Evolutionary conservation across 53 echinoderm and acorn worm species (phyloP).

Genomic region (Antedon mediterranea): DNA sequence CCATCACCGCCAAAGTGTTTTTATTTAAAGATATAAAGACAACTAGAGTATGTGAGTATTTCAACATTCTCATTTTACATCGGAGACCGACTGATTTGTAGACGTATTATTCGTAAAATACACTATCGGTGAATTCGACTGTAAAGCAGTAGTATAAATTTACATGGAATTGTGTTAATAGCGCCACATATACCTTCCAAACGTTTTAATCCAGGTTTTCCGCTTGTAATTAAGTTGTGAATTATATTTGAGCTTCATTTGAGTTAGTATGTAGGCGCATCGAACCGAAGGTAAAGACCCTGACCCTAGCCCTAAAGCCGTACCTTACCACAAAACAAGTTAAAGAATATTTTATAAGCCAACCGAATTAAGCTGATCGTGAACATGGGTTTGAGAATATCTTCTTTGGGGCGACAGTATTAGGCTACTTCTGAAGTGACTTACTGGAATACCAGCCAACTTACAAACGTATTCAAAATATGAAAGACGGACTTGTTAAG

Average conservation of each 20-base stretch:
- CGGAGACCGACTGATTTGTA: too few species aligned
- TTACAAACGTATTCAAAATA: too few species aligned
- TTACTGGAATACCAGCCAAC: too few species aligned
- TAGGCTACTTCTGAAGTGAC: too few species aligned
- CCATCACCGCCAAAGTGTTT: too few species aligned
- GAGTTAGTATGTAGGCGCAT: neutral
- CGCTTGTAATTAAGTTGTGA: neutral
- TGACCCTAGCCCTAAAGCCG: neutral
- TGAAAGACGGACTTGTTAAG: too few species aligned
- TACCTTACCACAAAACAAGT: neutral
- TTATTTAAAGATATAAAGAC: too few species aligned
- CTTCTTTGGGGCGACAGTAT: too few species aligned
- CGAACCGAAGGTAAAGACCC: neutral
- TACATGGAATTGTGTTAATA: neutral
- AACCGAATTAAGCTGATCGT: neutral
- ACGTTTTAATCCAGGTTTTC: neutral
- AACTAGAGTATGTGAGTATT: too few species aligned
- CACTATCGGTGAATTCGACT: neutral
- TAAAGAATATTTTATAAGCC: neutral
- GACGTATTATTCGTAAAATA: too few species aligned
- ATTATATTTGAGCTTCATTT: neutral
- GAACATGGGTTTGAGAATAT: too few species aligned
- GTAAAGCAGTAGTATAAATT: neutral
- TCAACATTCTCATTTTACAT: too few species aligned
- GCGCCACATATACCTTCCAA: neutral